Evolutionary conservation across 2,888 invertebrate species (phyloP).

Genomic region (Ichneumoninae sp.): DNA sequence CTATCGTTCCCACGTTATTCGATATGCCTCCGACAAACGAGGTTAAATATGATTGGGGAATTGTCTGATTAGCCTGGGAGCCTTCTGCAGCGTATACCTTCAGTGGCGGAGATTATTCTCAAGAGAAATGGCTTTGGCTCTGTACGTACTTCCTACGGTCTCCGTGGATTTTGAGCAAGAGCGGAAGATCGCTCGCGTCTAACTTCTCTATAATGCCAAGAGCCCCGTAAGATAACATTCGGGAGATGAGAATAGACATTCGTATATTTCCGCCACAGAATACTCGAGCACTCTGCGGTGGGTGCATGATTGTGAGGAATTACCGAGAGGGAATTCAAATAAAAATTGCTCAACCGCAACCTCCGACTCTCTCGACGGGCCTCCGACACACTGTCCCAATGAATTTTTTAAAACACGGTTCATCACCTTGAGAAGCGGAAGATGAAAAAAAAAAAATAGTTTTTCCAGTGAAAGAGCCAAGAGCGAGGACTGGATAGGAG

Average conservation of each 20-base stretch:
- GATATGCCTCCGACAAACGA: constrained; percentile 57
- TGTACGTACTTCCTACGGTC: not conserved
- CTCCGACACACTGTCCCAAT: not conserved
- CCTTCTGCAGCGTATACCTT: not conserved
- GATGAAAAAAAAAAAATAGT: not conserved
- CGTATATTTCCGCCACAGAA: not conserved
- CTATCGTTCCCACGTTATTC: not conserved
- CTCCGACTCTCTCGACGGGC: constrained; percentile 10
- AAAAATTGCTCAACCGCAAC: constrained; percentile 39
- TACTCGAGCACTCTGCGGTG: not conserved
- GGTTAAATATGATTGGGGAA: constrained; percentile 73
- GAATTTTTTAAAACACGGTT: constrained; percentile 41
- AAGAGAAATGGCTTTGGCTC: not conserved
- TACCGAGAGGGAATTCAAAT: constrained; percentile 15
- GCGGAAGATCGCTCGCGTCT: not conserved
- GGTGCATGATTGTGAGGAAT: not conserved
- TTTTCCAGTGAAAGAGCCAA: not conserved
- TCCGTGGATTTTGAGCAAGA: not conserved
- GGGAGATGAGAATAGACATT: not conserved
- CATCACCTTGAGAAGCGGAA: constrained; percentile 20
- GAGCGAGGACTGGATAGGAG: constrained; percentile 25
- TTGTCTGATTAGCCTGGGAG: constrained; percentile 73
- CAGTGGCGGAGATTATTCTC: not conserved
- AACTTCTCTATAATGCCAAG: not conserved
- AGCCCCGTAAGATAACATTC: not conserved